Base-by-base conservation (phyloP, 2,888 invertebrate genomes). In the Lepetodrilus schrolli region DNA sequence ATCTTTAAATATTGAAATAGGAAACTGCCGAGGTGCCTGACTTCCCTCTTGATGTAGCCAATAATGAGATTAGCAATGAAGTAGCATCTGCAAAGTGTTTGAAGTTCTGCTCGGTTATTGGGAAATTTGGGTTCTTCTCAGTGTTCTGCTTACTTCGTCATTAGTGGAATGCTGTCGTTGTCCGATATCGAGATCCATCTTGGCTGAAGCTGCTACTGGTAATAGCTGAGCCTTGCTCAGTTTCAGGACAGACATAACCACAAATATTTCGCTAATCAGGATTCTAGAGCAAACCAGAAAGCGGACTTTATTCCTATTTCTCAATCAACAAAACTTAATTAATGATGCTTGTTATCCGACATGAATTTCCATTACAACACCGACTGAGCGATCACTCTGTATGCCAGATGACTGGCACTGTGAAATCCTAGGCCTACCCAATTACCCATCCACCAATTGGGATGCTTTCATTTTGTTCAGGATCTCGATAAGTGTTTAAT, bases 261-360 rank as follows among this genome's bases (percentile, higher is more conserved):
- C 26, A 34, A 58, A 58, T n/a, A n/a, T 58, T 58, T 58, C 26
- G 58, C 34, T 58, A 58, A 58, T 58, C 58, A 58, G 13, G 58
- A 58, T 58, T 58, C 58, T 30, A 58, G 58, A 30, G 30, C 58
- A 17, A 58, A 34, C 30, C 58, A 30, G 58, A 30, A 23, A n/a
- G n/a, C 13, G 26, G 30, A 58, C 70, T 70, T 23, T 48, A 50
- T 37, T 51, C 49, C 21, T 47, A 51, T 51, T 58, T 72, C 48
- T 43, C 72, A 36, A 72, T 75, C 75, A 75, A 48, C 65, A 72
- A 68, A 72, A 75, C 74, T 75, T 69, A 75, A 75, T 75, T 72
- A 75, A 72, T 65, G 72, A 65, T 47, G 75, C 72, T 66, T 48
- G 38, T 72, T 69, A 72, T 34, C 69, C 58, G 75, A 72, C 75